Base-by-base conservation (phyloP, 2,113 vertebrate genomes). In the Naja naja region DNA sequence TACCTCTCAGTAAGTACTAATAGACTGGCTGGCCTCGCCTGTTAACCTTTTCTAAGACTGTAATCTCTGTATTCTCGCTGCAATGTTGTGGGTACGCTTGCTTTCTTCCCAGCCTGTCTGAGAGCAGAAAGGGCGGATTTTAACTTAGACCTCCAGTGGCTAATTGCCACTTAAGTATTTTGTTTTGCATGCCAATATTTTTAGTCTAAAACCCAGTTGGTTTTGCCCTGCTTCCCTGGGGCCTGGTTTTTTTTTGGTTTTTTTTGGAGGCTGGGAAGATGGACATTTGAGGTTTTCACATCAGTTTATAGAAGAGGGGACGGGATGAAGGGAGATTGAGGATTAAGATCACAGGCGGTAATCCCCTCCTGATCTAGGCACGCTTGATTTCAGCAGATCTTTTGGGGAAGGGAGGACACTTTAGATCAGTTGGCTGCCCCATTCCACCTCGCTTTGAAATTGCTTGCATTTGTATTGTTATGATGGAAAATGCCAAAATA, bases 1-100 rank as follows among this genome's bases (percentile, higher is more conserved):
- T 96, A 34, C 74, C 87, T 45, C 45, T 97, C 97, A 97, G 97
- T 97, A 97, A 98, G 97, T 98, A 96, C 97, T 97, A 97, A 98
- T 96, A 91, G 0, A 93, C 96, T 97, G 93, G 22, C 6, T 69
- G 55, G 89, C 85, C 60, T 69, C 53, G 6, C n/a, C 4, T 55
- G 90, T 20, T 1, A 30, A 22, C 52, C 87, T 81, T 16, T 43
- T 81, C 74, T 43, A n/a, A 60, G 14, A 89, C 91, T 0, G 14
- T 9, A 25, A 0, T 1, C 1, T 1, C 7, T 53, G n/a, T 18
- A 8, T 25, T 16, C 1, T 5, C 18, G 1, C 0, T 25, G 3
- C 0, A 4, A 10, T 4, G 34, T 30, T 58, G 34, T 27, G 11
- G 5, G 20, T 18, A 5, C 1, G 30, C 0, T 56, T 52, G 60